Evolutionary conservation across 2,113 vertebrate genomes (phyloP).

Genomic region (Syrmaticus mikado): DNA sequence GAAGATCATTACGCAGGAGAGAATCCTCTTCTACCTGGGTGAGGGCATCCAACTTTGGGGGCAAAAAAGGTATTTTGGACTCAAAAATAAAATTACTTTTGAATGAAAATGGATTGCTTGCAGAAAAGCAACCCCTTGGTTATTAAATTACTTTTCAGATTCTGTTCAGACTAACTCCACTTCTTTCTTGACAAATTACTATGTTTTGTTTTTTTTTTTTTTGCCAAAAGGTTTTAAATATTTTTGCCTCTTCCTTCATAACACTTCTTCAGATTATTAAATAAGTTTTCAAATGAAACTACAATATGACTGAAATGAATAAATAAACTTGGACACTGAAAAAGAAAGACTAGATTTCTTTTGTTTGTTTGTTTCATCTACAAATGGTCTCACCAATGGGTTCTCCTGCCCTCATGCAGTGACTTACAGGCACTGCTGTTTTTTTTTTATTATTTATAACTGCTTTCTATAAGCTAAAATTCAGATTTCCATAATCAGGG

Average conservation of each 20-base stretch:
- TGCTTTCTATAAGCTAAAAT: neutral
- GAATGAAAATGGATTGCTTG: neutral
- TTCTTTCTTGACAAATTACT: neutral
- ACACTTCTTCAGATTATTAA: neutral
- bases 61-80: slow-evolving; percentile 60
- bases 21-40: slow-evolving; percentile 89
- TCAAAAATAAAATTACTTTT: slow-evolving; percentile 25
- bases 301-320: neutral
- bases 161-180: neutral
- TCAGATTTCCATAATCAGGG: neutral
- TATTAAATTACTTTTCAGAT: neutral
- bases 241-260: neutral
- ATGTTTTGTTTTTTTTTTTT: neutral
- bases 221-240: neutral
- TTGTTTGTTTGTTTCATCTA: neutral
- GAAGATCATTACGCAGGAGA: slow-evolving; percentile 90
- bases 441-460: neutral
- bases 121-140: neutral
- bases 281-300: neutral
- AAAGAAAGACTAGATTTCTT: neutral
- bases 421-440: neutral
- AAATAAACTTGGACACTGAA: neutral
- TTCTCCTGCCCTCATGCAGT: neutral
- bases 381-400: neutral
- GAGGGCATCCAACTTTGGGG: slow-evolving; percentile 84